Evolutionary conservation across 2,797 vertebrate species (phyloP), one percentile per base, ranked within the genome.

Genomic region (Cynopterus sphinx): DNA sequence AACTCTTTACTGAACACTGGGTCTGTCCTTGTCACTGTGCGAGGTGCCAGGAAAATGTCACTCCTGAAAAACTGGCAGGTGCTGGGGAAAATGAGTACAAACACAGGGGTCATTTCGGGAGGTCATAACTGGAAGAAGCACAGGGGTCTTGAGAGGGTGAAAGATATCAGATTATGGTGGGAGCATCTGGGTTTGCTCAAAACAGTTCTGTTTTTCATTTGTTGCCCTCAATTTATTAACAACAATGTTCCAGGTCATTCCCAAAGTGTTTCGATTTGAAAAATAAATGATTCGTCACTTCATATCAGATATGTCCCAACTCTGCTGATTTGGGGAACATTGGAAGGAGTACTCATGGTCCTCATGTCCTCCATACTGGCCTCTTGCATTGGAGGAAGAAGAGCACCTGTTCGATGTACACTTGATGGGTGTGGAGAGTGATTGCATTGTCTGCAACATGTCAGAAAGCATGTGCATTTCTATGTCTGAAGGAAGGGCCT

Each of bases 341-440:
- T 53, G 11, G 46, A 12, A 43, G 24, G 31, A 41, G 33, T 5
- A 59, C 1, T 2, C 12, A 4, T 6, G 10, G 6, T 57, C 67
- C 33, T 49, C 16, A 13, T 6, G 28, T 2, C 6, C 6, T 43
- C 26, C 28, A 7, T 10, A 2, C 11, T 43, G 16, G 12, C 24
- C 6, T 15, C 57, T 67, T 68, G 19, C 61, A 24, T 2, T 41
- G 16, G 21, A 68, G 13, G 24, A 61, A 19, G 24, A 67, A 3
- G 2, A 21, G 2, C 0, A n/a, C 3, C 2, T 2, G 0, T 46
- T 22, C 28, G 59, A 6, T 12, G 17, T 49, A 26, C 74, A 51
- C 31, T 6, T 17, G 9, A 2, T 24, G 61, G 13, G 19, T 8
- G 31, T 11, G 16, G 6, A 59, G 4, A 2, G 21, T 16, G 41